Percentiles rank a stretch among this genome's conserved stretches.
phyloP scores from a whole-genome alignment of 2,888 invertebrate genomes.

The Xestia ashworthii region DNA sequence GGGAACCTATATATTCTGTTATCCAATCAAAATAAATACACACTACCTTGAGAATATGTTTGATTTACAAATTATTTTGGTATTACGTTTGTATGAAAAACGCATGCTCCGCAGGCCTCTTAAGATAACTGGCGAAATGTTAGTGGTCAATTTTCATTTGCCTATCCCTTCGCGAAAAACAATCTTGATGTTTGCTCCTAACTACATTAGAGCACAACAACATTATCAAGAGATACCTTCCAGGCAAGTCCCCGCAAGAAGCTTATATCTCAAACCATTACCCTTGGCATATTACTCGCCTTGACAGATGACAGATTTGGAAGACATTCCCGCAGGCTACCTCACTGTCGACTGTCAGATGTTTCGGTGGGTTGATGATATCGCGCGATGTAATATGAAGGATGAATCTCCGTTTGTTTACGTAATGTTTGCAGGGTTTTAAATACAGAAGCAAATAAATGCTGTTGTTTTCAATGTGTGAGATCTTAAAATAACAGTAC shows the following conservation, averaged over 20 bases:
- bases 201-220: neutral
- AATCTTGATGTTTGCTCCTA: neutral
- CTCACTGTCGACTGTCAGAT: conserved; percentile 51
- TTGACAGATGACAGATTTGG: conserved; percentile 71
- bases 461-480: neutral
- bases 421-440: neutral
- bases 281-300: conserved; percentile 44
- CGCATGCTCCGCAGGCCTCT: no score
- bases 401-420: conserved; percentile 23
- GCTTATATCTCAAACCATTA: conserved; percentile 10
- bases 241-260: neutral
- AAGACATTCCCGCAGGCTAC: conserved; percentile 58
- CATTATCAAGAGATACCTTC: neutral
- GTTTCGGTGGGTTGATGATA: conserved; percentile 45
- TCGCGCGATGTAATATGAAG: conserved; percentile 7
- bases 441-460: neutral
- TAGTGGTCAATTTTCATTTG: neutral
- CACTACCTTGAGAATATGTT: no score
- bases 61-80: no score
- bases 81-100: no score
- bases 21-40: no score
- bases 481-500: neutral
- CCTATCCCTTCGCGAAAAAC: no score
- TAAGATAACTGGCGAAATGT: neutral
- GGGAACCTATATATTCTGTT: no score